Conservation (phyloP, 23 tunicate species). For the Styela plicata region DNA sequence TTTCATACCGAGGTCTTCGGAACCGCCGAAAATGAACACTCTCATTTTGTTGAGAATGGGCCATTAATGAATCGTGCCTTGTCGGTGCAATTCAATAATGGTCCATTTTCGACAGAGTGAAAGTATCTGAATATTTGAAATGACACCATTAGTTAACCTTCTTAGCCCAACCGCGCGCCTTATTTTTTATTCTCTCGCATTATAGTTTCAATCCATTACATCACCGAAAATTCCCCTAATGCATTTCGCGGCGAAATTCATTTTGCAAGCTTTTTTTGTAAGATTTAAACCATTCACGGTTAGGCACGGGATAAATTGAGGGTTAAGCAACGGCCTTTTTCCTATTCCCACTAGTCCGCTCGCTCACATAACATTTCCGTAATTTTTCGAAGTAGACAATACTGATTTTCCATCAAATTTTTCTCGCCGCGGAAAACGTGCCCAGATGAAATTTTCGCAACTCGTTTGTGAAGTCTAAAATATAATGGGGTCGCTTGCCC, state of each 20-base stretch:
- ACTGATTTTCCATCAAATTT: slow-evolving; percentile 13
- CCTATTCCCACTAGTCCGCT: neutral
- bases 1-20: too few relatives aligned
- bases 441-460: neutral
- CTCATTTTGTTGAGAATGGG: too few relatives aligned
- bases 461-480: too few relatives aligned
- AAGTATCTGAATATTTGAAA: too few relatives aligned
- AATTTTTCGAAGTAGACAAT: slow-evolving; percentile 7
- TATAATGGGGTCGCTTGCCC: too few relatives aligned
- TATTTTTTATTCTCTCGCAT: neutral
- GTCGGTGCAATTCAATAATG: too few relatives aligned
- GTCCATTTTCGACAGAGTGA: too few relatives aligned
- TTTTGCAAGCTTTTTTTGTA: too few relatives aligned
- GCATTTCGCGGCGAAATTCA: neutral
- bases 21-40: too few relatives aligned
- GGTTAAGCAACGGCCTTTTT: neutral
- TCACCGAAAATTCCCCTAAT: neutral
- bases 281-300: neutral
- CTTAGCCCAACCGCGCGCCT: too few relatives aligned
- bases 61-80: too few relatives aligned
- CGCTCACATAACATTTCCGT: neutral
- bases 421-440: slow-evolving; percentile 17
- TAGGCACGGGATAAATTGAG: neutral
- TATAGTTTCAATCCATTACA: neutral
- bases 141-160: too few relatives aligned